Conservation (phyloP, 2,888 invertebrate species). For the Nebria salina region DNA sequence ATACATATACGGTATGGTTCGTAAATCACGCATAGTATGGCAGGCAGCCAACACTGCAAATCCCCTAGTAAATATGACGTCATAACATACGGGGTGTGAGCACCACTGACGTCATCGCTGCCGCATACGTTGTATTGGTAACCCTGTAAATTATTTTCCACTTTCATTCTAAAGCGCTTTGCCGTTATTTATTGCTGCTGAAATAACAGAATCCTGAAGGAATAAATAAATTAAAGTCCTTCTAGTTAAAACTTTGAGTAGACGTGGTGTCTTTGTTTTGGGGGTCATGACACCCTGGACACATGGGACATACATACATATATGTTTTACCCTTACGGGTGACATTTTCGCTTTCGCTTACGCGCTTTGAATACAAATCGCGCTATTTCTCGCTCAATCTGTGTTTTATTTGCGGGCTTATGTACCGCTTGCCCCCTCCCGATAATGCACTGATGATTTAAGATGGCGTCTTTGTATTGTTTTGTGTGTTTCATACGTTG, state of each 20-base stretch:
- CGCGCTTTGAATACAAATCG: not conserved
- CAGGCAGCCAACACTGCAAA: constrained; percentile 25
- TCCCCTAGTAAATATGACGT: constrained; percentile 41
- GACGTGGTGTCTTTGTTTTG: too few species aligned
- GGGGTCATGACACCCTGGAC: not conserved
- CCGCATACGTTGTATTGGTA: not conserved
- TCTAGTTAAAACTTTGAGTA: not conserved
- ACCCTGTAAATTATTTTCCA: constrained; percentile 10
- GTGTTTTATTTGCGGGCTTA: not conserved
- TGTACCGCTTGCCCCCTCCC: not conserved
- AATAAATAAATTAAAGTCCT: too few species aligned
- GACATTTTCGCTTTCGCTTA: not conserved
- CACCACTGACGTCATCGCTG: not conserved
- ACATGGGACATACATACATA: not conserved
- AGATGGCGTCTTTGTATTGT: not conserved
- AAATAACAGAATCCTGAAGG: not conserved
- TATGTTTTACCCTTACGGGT: not conserved
- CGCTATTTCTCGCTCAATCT: not conserved
- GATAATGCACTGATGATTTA: not conserved
- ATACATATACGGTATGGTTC: not conserved
- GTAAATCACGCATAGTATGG: not conserved
- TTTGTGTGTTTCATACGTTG: not conserved
- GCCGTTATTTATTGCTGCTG: not conserved
- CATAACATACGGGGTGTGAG: constrained; percentile 34
- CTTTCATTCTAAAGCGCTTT: not conserved